Evolutionary conservation across 2,113 vertebrate species (phyloP).

Genomic region (Phyllostomus discolor): DNA sequence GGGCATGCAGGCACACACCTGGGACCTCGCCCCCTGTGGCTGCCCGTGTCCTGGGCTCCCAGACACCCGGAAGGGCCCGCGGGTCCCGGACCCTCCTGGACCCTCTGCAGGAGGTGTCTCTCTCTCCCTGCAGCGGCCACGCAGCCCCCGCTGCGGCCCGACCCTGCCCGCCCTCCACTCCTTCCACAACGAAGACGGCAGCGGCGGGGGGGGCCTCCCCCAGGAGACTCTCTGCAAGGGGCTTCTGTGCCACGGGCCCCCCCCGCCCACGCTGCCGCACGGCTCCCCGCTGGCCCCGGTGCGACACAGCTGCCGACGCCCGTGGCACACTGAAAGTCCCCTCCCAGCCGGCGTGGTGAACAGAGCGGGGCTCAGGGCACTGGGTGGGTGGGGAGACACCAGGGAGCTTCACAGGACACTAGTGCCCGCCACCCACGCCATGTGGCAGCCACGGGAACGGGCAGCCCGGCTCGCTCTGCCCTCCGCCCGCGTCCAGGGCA

Average conservation of each 20-base stretch:
- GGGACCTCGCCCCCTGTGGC: background rate
- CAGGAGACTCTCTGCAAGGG: fast-evolving
- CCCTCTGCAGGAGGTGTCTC: background rate
- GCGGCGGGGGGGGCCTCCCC: background rate
- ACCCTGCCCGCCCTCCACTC: background rate
- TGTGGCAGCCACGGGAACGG: fast-evolving
- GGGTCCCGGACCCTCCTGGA: background rate
- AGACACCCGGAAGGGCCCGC: fast-evolving
- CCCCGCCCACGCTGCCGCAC: fast-evolving
- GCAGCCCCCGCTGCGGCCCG: background rate
- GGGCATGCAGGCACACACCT: fast-evolving
- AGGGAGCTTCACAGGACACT: background rate
- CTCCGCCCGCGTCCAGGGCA: background rate
- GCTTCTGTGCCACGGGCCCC: background rate
- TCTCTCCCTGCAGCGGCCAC: background rate
- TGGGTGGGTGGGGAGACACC: background rate
- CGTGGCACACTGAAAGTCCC: fast-evolving
- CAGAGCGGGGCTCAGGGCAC: too few species aligned
- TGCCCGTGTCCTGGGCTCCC: background rate
- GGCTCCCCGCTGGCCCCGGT: background rate
- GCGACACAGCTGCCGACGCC: background rate
- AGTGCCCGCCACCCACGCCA: fast-evolving
- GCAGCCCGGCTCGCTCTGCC: background rate
- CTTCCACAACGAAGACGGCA: fast-evolving
- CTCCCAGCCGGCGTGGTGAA: fast-evolving